phyloP scores from a whole-genome alignment of 37 sponge, comb jelly and placozoan species.

The Chondrilla cf. caribensis region DNA sequence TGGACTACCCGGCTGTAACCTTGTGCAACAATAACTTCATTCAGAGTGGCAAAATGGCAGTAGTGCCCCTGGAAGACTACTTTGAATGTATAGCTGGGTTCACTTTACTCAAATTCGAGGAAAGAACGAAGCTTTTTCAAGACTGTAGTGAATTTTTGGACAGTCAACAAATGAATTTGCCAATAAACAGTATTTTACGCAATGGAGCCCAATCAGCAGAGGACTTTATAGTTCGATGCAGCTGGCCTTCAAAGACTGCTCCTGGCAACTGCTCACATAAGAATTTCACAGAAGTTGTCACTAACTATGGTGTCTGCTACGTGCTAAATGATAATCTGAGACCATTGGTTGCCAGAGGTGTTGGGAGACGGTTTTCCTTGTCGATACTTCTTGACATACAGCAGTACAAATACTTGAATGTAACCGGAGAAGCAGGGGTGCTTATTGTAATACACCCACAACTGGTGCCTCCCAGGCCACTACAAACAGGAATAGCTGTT shows the following conservation, averaged over 20 bases:
- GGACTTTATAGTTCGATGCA: background rate
- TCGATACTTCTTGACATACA: background rate
- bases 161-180: background rate
- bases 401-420: background rate
- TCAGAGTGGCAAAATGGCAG: background rate
- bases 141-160: background rate
- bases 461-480: constrained; percentile 2
- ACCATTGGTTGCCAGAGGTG: background rate
- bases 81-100: background rate
- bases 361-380: background rate
- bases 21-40: background rate
- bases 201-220: background rate
- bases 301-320: constrained; percentile 14
- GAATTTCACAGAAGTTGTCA: background rate
- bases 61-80: background rate
- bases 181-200: background rate
- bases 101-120: background rate
- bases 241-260: background rate
- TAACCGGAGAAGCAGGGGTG: background rate
- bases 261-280: background rate
- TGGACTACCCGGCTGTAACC: background rate
- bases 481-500: constrained; percentile 1
- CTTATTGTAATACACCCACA: background rate
- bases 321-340: background rate
- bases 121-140: background rate